Evolutionary conservation across 2,797 vertebrate genomes (phyloP), one percentile per base, ranked within the genome.

Genomic region (Florisuga fusca): DNA sequence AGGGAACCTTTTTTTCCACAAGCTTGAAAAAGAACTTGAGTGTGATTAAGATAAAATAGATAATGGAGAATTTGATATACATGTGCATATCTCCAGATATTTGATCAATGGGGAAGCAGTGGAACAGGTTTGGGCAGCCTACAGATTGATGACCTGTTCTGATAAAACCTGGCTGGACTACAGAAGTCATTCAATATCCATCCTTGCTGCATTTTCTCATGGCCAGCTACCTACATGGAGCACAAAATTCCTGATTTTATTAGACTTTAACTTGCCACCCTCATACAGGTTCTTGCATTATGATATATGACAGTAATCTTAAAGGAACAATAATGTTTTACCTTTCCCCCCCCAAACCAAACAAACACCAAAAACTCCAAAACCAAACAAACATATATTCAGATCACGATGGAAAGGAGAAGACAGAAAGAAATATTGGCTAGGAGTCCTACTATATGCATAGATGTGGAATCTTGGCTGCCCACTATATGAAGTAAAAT

Each of bases 391-490:
- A 4, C 48, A 50, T 45, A 41, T 27, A 68, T 38, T 25, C 74
- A 91, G 57, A 59, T 4, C 31, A 66, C 51, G 80, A 90, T 84
- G 76, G 29, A 81, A 53, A 79, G 82, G 55, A 79, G 82, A 41
- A 84, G 69, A 86, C 26, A 43, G 51, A 22, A 72, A 15, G 67
- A 93, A 95, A 76, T 84, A 93, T 48, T 94, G 83, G 92, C 95
- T 74, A 58, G n/a, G 55, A 90, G 23, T 93, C 45, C 36, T 84
- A 23, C 87, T 91, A 81, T 96, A 88, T 79, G 94, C 83, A 93
- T 72, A 84, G 95, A 95, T 94, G 96, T 34, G 94, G 95, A 96
- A 95, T 84, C 87, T 97, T 96, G 95, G 94, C 94, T 94, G 92
- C 79, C 94, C 91, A 74, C 57, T 54, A 29, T 58, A 91, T 94